phyloP scores from a whole-genome alignment of 2,888 invertebrate species.

The Protophormia terraenovae region DNA sequence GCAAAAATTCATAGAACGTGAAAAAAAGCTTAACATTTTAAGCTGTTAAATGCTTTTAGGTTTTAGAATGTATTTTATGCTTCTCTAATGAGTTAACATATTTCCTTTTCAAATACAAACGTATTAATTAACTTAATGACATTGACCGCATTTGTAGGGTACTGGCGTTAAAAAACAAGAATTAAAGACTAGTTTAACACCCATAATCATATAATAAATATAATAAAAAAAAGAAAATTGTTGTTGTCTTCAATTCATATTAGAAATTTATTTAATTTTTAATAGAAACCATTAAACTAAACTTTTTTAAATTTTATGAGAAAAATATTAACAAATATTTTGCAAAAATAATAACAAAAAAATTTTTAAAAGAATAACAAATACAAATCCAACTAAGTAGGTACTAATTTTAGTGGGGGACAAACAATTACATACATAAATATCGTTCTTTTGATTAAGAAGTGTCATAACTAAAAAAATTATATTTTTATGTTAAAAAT shows the following conservation, averaged over 20 bases:
- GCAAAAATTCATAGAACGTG: too few species aligned
- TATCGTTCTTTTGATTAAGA: too few species aligned
- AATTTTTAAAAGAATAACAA: background rate
- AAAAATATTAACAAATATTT: background rate
- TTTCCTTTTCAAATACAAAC: background rate
- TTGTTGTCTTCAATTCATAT: background rate
- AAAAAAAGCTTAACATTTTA: too few species aligned
- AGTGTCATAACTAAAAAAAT: too few species aligned
- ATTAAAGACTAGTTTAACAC: background rate
- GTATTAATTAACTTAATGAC: background rate
- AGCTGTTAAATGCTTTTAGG: too few species aligned
- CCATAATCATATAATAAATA: background rate
- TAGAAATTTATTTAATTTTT: background rate
- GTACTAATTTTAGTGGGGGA: too few species aligned
- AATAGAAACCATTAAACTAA: background rate
- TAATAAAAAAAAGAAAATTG: background rate
- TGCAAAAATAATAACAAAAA: background rate
- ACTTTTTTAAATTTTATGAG: background rate
- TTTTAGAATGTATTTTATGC: background rate
- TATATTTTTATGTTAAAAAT: too few species aligned
- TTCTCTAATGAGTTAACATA: background rate
- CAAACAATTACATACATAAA: too few species aligned
- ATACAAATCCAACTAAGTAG: background rate
- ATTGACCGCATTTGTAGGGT: background rate
- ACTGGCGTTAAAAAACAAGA: background rate